Base-by-base conservation (phyloP, 2,113 vertebrate species). In the Stictonetta naevosa region DNA sequence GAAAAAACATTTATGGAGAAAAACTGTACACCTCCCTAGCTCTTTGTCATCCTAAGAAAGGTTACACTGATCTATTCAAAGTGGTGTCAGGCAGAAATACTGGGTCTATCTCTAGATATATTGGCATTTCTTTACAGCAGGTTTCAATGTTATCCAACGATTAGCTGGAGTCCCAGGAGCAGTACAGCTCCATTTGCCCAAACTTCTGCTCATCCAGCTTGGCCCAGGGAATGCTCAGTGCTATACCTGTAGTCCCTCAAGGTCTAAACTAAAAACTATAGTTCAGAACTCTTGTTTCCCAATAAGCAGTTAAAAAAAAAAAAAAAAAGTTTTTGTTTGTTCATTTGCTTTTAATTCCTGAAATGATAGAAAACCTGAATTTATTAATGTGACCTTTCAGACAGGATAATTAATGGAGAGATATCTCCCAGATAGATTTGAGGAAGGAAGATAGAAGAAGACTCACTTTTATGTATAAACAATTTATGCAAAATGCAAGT, bases 281-380 rank as follows among this genome's bases (percentile, higher is more conserved):
- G 11, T 40, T 77, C 33, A 59, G 10, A 73, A 75, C 80, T 48
- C 1, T 80, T 92, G 10, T 53, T 87, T 73, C 29, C 58, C 77
- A 12, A 59, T 8, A 25, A 92, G 46, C 13, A n/a, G 10, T 42
- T 90, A 59, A 48, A 80, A 95, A 95, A 83, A 8, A 38, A 38
- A 38, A 38, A 38, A 38, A 10, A 38, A 38, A 10, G 0, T 38
- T 59, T 46, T 46, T 5, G 0, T 42, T 59, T 5, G 0, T 42
- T 59, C 4, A 0, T 42, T 59, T 46, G 44, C 9, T 56, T 50
- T 12, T 11, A 55, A 91, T 22, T 76, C 11, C 52, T 75, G 40
- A 92, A 75, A 82, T 44, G 0, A 60, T 0, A 50, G 33, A 83
- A 79, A 85, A 66, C 12, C 4, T 34, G 33, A 15, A 66, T 75